Base-by-base conservation (phyloP, 2,113 vertebrate species). In the Sinocyclocheilus anophthalmus region DNA sequence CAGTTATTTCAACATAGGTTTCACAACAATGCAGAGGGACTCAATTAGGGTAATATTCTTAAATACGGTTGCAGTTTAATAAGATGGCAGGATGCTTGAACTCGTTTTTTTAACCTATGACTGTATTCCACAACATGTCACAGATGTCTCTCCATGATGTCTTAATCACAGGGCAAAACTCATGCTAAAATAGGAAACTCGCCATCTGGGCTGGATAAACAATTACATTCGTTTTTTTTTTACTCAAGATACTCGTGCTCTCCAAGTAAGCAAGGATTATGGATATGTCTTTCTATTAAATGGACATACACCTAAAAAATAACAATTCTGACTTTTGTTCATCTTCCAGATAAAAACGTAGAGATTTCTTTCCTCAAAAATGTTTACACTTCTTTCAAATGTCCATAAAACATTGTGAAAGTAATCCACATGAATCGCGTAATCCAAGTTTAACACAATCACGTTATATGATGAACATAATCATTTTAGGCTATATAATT, bases 221-320 rank as follows among this genome's bases (percentile, higher is more conserved):
- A 94, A 94, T 95, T 92, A 91, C 91, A 93, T 91, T 26, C 26
- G 92, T 91, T 88, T 45, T 45, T 90, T 93, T 93, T 93, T 45
- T 45, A 93, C 92, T 85, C 87, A 89, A 88, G 83, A 88, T 85
- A 20, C 85, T 33, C 18, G 14, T 87, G 87, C 91, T 86, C 87
- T 89, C 81, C 53, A 84, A 91, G 88, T 84, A 42, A 50, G 79
- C 83, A 88, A 91, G 90, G 92, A 92, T 94, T 93, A 83, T 88
- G 86, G 11, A 33, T 22, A 75, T 53, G 22, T 84, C 57, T 57
- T 61, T 37, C 70, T 42, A 72, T 39, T 73, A n/a, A 22, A 42
- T 10, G 18, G 20, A 42, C 6, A 42, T 42, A 39, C 9, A 72
- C 69, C 18, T 72, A 39, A 39, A 20, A 70, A 37, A 61, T 26